Percentiles rank a stretch among this genome's conserved stretches.
Evolutionary conservation across 2,113 vertebrate species (phyloP).

Genomic region (Corydoras maculifer): DNA sequence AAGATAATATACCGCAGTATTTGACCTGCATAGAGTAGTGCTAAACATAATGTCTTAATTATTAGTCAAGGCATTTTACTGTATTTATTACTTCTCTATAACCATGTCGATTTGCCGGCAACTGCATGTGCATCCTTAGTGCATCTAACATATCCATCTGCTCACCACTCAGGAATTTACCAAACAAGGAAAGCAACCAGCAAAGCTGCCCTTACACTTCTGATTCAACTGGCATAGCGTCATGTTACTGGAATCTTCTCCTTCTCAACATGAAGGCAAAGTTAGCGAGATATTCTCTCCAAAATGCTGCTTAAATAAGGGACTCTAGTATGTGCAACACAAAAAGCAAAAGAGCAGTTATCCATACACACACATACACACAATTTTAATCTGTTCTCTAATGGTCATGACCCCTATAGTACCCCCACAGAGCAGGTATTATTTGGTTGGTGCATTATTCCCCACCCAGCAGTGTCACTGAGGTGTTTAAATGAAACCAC

Average conservation of each 20-base stretch:
- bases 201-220: constrained; percentile 9
- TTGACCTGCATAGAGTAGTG: neutral
- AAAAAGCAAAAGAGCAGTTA: too few species aligned
- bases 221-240: constrained; percentile 6
- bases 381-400: too few species aligned
- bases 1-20: too few species aligned
- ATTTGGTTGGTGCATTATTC: too few species aligned
- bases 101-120: neutral
- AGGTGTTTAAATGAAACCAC: too few species aligned
- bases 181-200: constrained; percentile 57
- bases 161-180: constrained; percentile 50
- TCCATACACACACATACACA: too few species aligned
- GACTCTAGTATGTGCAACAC: too few species aligned
- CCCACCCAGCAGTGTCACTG: too few species aligned
- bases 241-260: constrained; percentile 8
- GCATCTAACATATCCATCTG: constrained; percentile 2
- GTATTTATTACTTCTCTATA: neutral
- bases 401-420: too few species aligned
- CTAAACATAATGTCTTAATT: too few species aligned
- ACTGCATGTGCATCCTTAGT: constrained; percentile 39
- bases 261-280: neutral
- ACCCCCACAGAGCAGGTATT: too few species aligned
- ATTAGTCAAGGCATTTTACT: neutral
- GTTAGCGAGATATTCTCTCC: neutral
- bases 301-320: too few species aligned